Evolutionary conservation across 2,888 invertebrate species (phyloP), one percentile per base, ranked within the genome.

Genomic region (Graphium colonna): DNA sequence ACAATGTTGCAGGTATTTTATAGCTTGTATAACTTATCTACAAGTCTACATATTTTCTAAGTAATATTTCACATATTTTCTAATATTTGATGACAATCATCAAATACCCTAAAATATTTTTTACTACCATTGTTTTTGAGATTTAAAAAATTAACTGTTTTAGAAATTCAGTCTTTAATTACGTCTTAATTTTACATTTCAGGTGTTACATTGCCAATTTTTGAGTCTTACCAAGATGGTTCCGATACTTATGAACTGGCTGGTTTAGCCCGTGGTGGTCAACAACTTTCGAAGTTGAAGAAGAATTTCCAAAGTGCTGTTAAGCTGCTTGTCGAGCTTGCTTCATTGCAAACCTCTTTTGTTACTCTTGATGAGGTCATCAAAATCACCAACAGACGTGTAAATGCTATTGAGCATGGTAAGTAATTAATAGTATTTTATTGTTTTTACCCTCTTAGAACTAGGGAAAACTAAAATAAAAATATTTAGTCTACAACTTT

Each of bases 391-490:
- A 99, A 99, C 83, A 93, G 99, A 71, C 95, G 99, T 93, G 99
- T 99, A 15, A 99, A 99, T 79, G 99, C 99, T 71, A 98, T 99
- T 82, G 99, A 99, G 86, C 98, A 99, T 72, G 98, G 96, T 96
- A 75, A 82, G 86, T 61, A 5, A 33, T 33, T 33, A n/a, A n/a
- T 33, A 10, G n/a, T n/a, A 9, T 33, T 33, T n/a, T n/a, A n/a
- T n/a, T n/a, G n/a, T n/a, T n/a, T n/a, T n/a, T n/a, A n/a, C n/a
- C n/a, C n/a, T n/a, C n/a, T n/a, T n/a, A n/a, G n/a, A n/a, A n/a
- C n/a, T n/a, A n/a, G n/a, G n/a, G n/a, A n/a, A n/a, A n/a, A n/a
- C n/a, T n/a, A n/a, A n/a, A n/a, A n/a, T n/a, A n/a, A n/a, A n/a
- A n/a, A n/a, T n/a, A n/a, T n/a, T n/a, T n/a, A n/a, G n/a, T n/a